Percentiles rank a stretch among this genome's conserved stretches.
phyloP scores from a whole-genome alignment of 2,797 vertebrate species.

The Dicrostonyx torquatus region DNA sequence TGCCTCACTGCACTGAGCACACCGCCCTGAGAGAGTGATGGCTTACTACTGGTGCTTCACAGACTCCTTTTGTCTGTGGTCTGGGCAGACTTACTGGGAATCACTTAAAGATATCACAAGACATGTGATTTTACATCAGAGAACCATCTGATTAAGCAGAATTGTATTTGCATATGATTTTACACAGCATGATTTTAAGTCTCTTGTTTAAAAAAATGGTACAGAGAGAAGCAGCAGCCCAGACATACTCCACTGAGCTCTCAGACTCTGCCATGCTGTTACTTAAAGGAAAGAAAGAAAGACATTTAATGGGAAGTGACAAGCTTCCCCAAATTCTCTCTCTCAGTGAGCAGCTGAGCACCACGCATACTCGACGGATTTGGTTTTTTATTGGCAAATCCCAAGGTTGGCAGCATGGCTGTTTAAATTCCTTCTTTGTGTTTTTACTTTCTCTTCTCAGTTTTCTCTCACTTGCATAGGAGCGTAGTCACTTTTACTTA shows the following conservation, averaged over 20 bases:
- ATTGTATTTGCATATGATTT: constrained; percentile 58
- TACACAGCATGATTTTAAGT: constrained; percentile 53
- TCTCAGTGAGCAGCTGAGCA: constrained; percentile 37
- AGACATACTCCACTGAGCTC: constrained; percentile 44
- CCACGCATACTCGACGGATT: constrained; percentile 68
- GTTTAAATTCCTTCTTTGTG: constrained; percentile 63
- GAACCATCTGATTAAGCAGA: constrained; percentile 48
- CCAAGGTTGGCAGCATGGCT: constrained; percentile 36
- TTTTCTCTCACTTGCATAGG: constrained; percentile 74
- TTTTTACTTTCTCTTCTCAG: constrained; percentile 58
- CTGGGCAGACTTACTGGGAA: constrained; percentile 45
- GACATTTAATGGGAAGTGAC: constrained; percentile 78
- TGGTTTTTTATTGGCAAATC: constrained; percentile 59
- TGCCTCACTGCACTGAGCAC: constrained; percentile 24
- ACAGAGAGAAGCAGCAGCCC: constrained; percentile 13
- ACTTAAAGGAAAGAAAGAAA: constrained; percentile 75
- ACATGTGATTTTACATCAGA: constrained; percentile 44
- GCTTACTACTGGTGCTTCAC: constrained; percentile 11
- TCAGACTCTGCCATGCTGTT: constrained; percentile 62
- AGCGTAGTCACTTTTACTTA: constrained; percentile 71
- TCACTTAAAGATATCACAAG: constrained; percentile 29
- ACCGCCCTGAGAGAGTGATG: neutral
- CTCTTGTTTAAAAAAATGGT: constrained; percentile 41
- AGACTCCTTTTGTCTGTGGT: constrained; percentile 16
- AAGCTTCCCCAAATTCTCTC: constrained; percentile 59